Evolutionary conservation across 2,113 vertebrate species (phyloP).

Genomic region (Trochalopteron elliotii): DNA sequence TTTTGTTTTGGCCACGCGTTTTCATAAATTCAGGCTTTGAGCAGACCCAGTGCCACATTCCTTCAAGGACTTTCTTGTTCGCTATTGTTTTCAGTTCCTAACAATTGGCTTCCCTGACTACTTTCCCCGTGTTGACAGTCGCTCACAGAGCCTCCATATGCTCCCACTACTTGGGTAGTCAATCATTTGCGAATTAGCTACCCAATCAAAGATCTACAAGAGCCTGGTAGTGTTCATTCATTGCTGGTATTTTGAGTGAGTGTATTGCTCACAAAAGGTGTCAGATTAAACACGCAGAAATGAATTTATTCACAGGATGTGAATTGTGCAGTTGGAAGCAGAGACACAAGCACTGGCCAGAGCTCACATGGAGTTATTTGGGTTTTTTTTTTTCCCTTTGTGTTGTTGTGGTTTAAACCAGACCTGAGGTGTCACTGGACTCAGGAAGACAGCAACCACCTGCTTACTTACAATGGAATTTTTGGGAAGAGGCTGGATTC

Average conservation of each 20-base stretch:
- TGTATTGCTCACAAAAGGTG: slow-evolving; percentile 45
- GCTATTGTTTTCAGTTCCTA: slow-evolving; percentile 42
- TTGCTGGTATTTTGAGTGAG: slow-evolving; percentile 52
- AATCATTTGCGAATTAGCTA: slow-evolving; percentile 69
- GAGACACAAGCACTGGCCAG: not conserved
- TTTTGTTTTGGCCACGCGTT: slow-evolving; percentile 63
- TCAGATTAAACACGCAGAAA: slow-evolving; percentile 30
- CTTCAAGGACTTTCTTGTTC: slow-evolving; percentile 66
- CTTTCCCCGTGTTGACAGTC: slow-evolving; percentile 61
- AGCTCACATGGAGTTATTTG: not conserved
- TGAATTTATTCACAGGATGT: not conserved
- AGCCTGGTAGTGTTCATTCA: slow-evolving; percentile 25
- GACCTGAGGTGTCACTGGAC: not conserved
- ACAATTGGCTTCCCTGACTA: slow-evolving; percentile 42
- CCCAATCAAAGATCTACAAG: slow-evolving; percentile 45
- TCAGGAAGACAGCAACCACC: not conserved
- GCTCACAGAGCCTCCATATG: slow-evolving; percentile 64
- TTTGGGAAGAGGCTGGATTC: not conserved
- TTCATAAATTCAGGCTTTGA: slow-evolving; percentile 65
- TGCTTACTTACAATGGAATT: not conserved
- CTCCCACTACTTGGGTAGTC: slow-evolving; percentile 54
- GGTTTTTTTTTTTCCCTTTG: not conserved
- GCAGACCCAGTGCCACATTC: slow-evolving; percentile 49
- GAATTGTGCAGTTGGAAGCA: not conserved
- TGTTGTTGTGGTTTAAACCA: not conserved